Evolutionary conservation across 2,113 vertebrate species (phyloP).

Genomic region (Percopsis transmontana): DNA sequence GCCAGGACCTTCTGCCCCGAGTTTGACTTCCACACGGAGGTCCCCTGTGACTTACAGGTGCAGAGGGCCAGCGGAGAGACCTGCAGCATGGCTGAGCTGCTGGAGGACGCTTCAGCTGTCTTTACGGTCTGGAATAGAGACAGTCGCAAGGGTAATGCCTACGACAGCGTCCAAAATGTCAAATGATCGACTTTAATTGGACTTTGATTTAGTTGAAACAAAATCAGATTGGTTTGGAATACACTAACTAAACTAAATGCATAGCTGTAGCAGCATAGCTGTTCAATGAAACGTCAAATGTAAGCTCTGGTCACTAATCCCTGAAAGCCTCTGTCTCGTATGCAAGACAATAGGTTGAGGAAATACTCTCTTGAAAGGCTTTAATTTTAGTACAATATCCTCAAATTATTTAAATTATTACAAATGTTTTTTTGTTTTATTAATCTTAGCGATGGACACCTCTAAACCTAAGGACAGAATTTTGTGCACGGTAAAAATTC

Average conservation of each 20-base stretch:
- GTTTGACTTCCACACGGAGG: conserved; percentile 82
- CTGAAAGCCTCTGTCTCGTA: too few relatives aligned
- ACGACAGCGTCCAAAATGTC: too few relatives aligned
- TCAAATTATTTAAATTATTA: background rate
- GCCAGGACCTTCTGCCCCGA: conserved; percentile 87
- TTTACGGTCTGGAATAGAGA: conserved; percentile 89
- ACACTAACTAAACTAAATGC: too few relatives aligned
- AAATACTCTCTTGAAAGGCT: background rate
- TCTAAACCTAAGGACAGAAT: conserved; percentile 61
- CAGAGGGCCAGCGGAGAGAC: conserved; percentile 83
- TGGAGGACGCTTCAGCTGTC: conserved; percentile 78
- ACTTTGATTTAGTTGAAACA: too few relatives aligned
- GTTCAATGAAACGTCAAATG: too few relatives aligned
- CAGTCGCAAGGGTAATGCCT: conserved; percentile 56
- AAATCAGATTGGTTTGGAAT: too few relatives aligned
- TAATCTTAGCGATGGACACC: conserved; percentile 33
- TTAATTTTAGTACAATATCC: background rate
- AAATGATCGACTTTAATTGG: too few relatives aligned
- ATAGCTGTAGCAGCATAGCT: too few relatives aligned
- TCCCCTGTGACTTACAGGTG: conserved; percentile 81
- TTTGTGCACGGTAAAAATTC: conserved; percentile 73
- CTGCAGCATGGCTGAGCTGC: conserved; percentile 86
- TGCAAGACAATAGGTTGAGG: too few relatives aligned
- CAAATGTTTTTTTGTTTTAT: background rate
- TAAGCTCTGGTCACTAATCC: too few relatives aligned